Base-by-base conservation (phyloP, 2,797 vertebrate species). In the Manis crassicaudata region DNA sequence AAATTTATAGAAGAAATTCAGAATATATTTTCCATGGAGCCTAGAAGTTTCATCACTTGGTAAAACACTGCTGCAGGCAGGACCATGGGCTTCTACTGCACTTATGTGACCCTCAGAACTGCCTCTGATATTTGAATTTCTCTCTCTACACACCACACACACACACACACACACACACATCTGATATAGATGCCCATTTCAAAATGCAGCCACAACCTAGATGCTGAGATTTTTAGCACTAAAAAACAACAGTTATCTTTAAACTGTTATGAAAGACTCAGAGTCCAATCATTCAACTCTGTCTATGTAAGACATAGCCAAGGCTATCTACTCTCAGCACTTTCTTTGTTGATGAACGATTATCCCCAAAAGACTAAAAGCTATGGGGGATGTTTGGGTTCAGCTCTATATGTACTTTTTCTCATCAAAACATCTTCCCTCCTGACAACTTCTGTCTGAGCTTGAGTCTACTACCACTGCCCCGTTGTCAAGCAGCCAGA, bases 181-280 rank as follows among this genome's bases (percentile, higher is more conserved):
- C 95, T 95, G 76, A 60, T 60, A 88, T 35, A 92, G 52, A 84
- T 93, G 92, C 93, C 97, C 97, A 77, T 87, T 98, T 97, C 96
- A 97, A 72, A 95, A 54, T 68, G 80, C 56, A 96, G 88, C 88
- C 92, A 65, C 82, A 97, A 96, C 75, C 95, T 97, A 92, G 95
- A 90, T 1, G 18, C 88, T 86, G 90, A 96, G 27, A 94, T 37
- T 81, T 96, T 96, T 97, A 95, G 56, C 92, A 96, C 88, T 93
- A 60, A 92, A 97, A 98, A 96, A 11, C n/a, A 95, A 90, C 63
- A 96, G 83, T 95, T 97, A 97, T 96, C 92, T 98, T 98, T 98
- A 97, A 98, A 96, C 68, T 97, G 75, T 97, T 98, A 88, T 56
- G 77, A 97, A 98, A 97, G 62, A 86, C 80, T 97, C 97, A 65